Conservation (phyloP, 2,113 vertebrate genomes). For the Craseonycteris thonglongyai region DNA sequence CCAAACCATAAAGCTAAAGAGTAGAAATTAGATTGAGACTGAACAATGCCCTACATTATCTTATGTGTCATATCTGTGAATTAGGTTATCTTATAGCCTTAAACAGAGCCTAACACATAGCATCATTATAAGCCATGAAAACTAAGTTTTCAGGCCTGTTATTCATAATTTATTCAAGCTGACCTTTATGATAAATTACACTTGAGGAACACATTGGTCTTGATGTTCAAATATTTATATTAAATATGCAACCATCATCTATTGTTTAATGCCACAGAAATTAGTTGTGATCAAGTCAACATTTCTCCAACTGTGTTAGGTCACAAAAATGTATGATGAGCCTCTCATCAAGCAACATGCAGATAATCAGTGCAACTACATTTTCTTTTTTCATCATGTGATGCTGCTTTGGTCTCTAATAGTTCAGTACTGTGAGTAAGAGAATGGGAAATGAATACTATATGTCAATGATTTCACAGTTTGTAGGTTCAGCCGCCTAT, state of each 20-base stretch:
- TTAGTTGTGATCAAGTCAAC: background rate
- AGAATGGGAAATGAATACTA: background rate
- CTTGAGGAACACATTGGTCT: background rate
- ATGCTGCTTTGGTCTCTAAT: background rate
- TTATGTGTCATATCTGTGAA: background rate
- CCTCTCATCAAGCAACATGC: background rate
- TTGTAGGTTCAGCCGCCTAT: background rate
- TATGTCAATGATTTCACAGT: background rate
- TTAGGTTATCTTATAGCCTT: background rate
- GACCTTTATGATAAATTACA: background rate
- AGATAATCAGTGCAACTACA: background rate
- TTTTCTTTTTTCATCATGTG: background rate
- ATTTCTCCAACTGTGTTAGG: background rate
- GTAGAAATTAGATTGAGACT: background rate
- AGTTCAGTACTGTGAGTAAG: background rate
- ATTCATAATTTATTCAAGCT: background rate
- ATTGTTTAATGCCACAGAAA: background rate
- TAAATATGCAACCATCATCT: background rate
- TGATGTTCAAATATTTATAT: constrained; percentile 17
- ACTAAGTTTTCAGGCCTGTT: background rate
- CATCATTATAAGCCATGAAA: background rate
- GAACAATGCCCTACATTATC: background rate
- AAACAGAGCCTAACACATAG: background rate
- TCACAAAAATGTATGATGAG: background rate
- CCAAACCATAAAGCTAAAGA: background rate